A percentile compares a stretch with the other conserved stretches of the same genome.
Conservation (phyloP, 2,797 vertebrate genomes). For the Pseudomugil gertrudae region DNA sequence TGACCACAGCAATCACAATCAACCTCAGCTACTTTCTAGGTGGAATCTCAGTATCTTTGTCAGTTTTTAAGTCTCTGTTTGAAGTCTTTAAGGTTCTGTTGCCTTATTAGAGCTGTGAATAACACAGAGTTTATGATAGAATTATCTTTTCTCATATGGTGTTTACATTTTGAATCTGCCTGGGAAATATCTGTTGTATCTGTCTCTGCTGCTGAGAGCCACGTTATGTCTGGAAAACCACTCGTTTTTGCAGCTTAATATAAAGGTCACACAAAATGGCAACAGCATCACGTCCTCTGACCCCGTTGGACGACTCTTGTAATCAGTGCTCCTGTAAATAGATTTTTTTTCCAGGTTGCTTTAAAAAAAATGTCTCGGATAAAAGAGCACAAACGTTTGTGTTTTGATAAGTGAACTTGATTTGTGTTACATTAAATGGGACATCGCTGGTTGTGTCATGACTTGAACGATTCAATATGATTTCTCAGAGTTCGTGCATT, state of each 20-base stretch:
- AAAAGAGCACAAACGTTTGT: too few relatives aligned
- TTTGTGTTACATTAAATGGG: too few relatives aligned
- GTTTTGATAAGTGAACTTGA: too few relatives aligned
- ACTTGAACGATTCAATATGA: too few relatives aligned
- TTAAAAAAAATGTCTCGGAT: neutral
- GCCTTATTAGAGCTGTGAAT: neutral
- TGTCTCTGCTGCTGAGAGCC: neutral
- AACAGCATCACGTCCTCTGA: neutral
- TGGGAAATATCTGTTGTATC: conserved; percentile 4
- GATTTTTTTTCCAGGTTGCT: neutral
- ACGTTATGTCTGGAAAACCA: neutral
- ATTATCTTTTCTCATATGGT: conserved; percentile 12
- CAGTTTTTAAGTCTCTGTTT: conserved; percentile 7
- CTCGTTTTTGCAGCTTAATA: conserved; percentile 3
- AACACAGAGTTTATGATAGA: neutral
- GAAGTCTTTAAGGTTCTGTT: neutral
- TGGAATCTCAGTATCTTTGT: neutral
- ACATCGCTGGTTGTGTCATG: too few relatives aligned
- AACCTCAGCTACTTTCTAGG: neutral
- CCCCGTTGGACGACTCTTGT: neutral
- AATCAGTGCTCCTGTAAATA: neutral
- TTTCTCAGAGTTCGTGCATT: neutral
- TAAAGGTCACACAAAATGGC: neutral
- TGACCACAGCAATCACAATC: conserved; percentile 24
- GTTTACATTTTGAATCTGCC: neutral